Base-by-base conservation (phyloP, 2,797 vertebrate genomes). In the Podargus strigoides region DNA sequence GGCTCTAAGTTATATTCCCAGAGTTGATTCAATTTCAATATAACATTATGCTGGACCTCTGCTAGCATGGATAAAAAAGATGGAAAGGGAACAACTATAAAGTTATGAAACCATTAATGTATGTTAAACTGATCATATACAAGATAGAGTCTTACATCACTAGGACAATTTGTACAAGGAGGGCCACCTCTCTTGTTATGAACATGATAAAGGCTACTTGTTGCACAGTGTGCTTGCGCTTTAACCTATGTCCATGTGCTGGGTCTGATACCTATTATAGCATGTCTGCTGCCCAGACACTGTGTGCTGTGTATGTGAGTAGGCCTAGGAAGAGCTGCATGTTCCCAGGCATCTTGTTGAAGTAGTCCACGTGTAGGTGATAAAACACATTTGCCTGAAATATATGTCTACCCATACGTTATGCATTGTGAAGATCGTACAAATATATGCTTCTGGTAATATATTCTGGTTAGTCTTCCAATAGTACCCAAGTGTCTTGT, bases 11-110 rank as follows among this genome's bases (percentile, higher is more conserved):
- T 86, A 22, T 52, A 90, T 60, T 91, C 73, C 66, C 44, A 18
- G 50, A 76, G 24, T 49, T 66, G 46, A 47, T 84, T 70, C 20
- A 59, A 52, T 90, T 90, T 93, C 69, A 86, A 27, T 91, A 41
- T 78, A 62, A 60, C 12, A 4, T 70, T 89, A 39, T 58, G 55
- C 73, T 39, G 41, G 74, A 63, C 64, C 23, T 75, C 53, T 68
- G 32, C 66, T 80, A 64, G 24, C 4, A 0, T 37, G 60, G 41
- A 64, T 81, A 49, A 84, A 80, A 58, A 93, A 39, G 47, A 34
- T 13, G 55, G 52, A 84, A 94, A 84, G 27, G 36, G 20, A 42
- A 34, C 12, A 58, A 27, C 46, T 84, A 30, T 6, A 37, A 87
- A 78, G 10, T 72, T 86, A 44, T 3, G 24, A 91, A 85, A 87